These are phyloP conservation scores for Leptopilina clavipes DNA, from an alignment of 1,140 invertebrate species.

Conservation along the genomic window DNA sequence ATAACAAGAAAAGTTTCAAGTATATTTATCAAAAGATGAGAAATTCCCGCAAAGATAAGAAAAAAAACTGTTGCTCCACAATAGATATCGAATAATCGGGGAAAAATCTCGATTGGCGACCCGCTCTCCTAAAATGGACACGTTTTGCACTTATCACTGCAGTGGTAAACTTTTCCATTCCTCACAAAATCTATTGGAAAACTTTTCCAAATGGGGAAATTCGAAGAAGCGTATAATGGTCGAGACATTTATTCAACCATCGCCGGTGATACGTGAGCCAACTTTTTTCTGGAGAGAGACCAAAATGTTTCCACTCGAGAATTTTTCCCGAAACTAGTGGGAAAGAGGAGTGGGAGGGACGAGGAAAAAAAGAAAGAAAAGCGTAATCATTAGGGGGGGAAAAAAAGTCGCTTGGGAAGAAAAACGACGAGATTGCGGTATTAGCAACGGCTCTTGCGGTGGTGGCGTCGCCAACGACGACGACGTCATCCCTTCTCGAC, in stretches of 20 bases:
- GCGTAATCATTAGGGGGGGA: slow-evolving; percentile 65
- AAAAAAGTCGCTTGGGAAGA: slow-evolving; percentile 60
- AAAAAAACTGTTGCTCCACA: too few relatives aligned
- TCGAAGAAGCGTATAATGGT: slow-evolving; percentile 62
- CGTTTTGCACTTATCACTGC: too few relatives aligned
- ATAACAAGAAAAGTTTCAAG: too few relatives aligned
- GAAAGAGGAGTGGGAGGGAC: not conserved
- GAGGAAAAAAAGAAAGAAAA: slow-evolving; percentile 32
- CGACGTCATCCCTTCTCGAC: slow-evolving; percentile 41
- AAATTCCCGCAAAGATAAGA: too few relatives aligned
- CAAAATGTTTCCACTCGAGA: slow-evolving; percentile 64
- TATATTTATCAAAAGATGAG: too few relatives aligned
- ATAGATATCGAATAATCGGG: too few relatives aligned
- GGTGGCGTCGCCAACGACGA: slow-evolving; percentile 47
- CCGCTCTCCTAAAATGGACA: too few relatives aligned
- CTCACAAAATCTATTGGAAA: slow-evolving; percentile 60
- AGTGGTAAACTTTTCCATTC: slow-evolving; percentile 58
- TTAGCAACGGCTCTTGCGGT: slow-evolving; percentile 58
- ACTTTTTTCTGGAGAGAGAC: slow-evolving; percentile 67
- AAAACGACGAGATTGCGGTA: slow-evolving; percentile 68
- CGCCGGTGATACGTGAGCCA: slow-evolving; percentile 66
- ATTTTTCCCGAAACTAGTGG: not conserved
- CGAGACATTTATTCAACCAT: slow-evolving; percentile 68
- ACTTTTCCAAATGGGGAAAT: slow-evolving; percentile 50
- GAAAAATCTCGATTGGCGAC: too few relatives aligned